Evolutionary conservation across 2,797 vertebrate species (phyloP).

Genomic region (Ataeniobius toweri): DNA sequence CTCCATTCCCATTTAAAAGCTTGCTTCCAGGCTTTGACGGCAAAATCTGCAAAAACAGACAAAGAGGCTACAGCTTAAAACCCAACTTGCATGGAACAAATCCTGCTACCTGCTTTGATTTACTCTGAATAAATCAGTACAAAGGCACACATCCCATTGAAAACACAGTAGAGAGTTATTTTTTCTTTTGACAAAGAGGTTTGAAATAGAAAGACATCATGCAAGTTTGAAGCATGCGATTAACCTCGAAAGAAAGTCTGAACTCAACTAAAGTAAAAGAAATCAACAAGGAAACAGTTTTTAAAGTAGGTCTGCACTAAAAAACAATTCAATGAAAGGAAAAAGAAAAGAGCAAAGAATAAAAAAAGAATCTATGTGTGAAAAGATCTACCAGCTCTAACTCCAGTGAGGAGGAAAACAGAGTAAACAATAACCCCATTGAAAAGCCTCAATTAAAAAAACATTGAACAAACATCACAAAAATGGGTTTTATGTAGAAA

Average conservation of each 20-base stretch:
- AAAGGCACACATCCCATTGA: constrained; percentile 86
- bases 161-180: constrained; percentile 82
- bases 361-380: constrained; percentile 68
- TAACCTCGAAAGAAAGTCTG: constrained; percentile 81
- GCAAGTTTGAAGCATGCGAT: constrained; percentile 94
- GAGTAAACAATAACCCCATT: constrained; percentile 79
- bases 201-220: constrained; percentile 89
- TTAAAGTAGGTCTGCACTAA: constrained; percentile 61
- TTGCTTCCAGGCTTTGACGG: constrained; percentile 85
- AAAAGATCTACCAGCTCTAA: constrained; percentile 75
- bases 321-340: constrained; percentile 78
- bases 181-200: constrained; percentile 83
- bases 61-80: constrained; percentile 72
- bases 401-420: constrained; percentile 66
- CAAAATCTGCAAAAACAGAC: constrained; percentile 94
- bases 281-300: constrained; percentile 76
- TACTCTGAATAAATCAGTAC: constrained; percentile 85
- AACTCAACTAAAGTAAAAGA: constrained; percentile 70
- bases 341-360: constrained; percentile 66
- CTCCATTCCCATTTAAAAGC: constrained; percentile 82
- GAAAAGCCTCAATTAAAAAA: constrained; percentile 80
- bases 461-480: constrained; percentile 84
- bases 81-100: constrained; percentile 36
- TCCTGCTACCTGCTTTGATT: constrained; percentile 84
- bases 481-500: constrained; percentile 81